These are phyloP conservation scores for Sphaerophoria rueppellii DNA, from an alignment of 2,888 invertebrate genomes.

Conservation along the genomic window DNA sequence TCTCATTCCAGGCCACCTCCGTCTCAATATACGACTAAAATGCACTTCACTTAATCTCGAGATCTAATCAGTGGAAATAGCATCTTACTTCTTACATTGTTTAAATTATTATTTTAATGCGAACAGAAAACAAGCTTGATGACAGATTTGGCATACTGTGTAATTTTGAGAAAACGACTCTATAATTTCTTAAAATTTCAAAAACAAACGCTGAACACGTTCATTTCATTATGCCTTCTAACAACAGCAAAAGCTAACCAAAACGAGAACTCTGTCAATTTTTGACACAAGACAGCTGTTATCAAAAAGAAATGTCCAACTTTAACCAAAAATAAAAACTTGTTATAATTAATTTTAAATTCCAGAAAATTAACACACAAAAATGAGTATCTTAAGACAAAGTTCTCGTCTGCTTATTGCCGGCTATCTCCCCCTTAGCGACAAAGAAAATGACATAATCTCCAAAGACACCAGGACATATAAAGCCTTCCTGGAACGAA, in stretches of 20 bases:
- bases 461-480: slow-evolving; percentile 79
- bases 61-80: too few species aligned
- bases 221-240: background rate
- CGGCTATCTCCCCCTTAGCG: slow-evolving; percentile 75
- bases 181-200: background rate
- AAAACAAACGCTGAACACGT: background rate
- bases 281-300: slow-evolving; percentile 49
- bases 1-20: too few species aligned
- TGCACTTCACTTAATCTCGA: too few species aligned
- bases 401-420: slow-evolving; percentile 76
- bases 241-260: background rate
- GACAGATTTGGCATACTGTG: too few species aligned
- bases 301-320: background rate
- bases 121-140: too few species aligned
- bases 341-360: slow-evolving; percentile 15
- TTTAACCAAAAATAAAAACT: background rate
- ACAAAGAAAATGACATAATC: slow-evolving; percentile 73
- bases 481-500: slow-evolving; percentile 76
- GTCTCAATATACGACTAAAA: too few species aligned
- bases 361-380: slow-evolving; percentile 7
- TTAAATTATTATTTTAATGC: too few species aligned
- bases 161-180: too few species aligned
- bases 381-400: slow-evolving; percentile 76
- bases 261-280: background rate
- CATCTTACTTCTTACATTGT: too few species aligned